A percentile compares a stretch with the other conserved stretches of the same genome.
Evolutionary conservation across 2,113 vertebrate species (phyloP).

Genomic region (Rhipidura dahli): DNA sequence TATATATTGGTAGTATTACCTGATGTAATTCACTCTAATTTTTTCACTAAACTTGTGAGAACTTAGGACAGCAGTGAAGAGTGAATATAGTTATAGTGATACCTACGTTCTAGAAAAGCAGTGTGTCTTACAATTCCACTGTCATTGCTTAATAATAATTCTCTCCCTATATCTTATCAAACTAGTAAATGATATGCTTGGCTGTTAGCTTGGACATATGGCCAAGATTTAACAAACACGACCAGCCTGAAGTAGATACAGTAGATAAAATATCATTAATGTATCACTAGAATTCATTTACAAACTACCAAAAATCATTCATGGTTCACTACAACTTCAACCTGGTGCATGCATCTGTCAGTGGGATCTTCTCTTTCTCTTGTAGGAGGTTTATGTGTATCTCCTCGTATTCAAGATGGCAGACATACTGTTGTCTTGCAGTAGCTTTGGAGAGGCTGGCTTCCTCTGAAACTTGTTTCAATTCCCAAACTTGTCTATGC

Average conservation of each 20-base stretch:
- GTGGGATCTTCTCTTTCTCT: neutral
- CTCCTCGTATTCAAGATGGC: neutral
- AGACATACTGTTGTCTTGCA: neutral
- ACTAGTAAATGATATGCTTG: neutral
- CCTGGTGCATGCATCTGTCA: neutral
- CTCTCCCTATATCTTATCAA: neutral
- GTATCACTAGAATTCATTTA: neutral
- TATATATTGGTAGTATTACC: neutral
- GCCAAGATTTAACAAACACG: rapidly evolving
- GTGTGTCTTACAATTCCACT: neutral
- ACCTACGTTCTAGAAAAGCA: neutral
- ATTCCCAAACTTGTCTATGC: neutral
- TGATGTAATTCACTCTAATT: neutral
- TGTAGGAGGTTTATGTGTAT: neutral
- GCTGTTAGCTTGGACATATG: neutral
- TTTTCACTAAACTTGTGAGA: neutral
- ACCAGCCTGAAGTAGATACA: neutral
- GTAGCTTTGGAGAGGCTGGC: neutral
- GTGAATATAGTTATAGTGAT: neutral
- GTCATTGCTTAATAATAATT: neutral
- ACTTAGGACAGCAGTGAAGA: neutral
- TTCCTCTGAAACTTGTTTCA: neutral
- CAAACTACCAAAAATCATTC: neutral
- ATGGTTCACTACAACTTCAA: neutral
- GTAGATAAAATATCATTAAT: neutral